Base-by-base conservation (phyloP, 2,113 vertebrate genomes). In the Talpa occidentalis region DNA sequence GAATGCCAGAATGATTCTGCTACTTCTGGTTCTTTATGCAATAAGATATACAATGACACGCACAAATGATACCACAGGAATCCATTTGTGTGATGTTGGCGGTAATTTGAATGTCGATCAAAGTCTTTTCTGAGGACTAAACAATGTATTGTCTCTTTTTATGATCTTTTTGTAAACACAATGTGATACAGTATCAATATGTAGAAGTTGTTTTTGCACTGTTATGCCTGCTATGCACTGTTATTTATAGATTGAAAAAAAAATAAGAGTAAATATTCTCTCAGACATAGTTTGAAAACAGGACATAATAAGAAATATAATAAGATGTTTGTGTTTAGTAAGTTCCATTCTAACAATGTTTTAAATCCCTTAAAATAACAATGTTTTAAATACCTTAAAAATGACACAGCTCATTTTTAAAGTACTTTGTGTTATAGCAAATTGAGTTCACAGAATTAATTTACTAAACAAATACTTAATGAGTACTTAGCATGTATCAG, bases 91-190 rank as follows among this genome's bases (percentile, higher is more conserved):
- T 74, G 37, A 82, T 56, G 92, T 89, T 73, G 89, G 40, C 21
- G 88, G 12, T 59, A 32, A 91, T 76, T 54, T 59, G 1, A 94
- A 82, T 76, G 82, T 90, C 66, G 92, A 3, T 56, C 11, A 44
- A 37, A 37, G 16, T 37, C 19, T 64, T 88, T 67, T 79, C 47
- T 7, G 92, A 96, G 83, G 30, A 42, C 26, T 97, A 26, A 96
- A 94, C 88, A 95, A 93, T 2, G 28, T 28, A 76, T 37, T 90
- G 32, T 83, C 42, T 76, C 59, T 30, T 93, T 93, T 87, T 26
- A 85, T 74, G 56, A 91, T 12, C 54, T 94, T 59, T 85, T 52
- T 42, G 28, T 49, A 94, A 96, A 93, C 9, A 49, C 10, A 95
- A 42, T 88, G 19, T 14, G 15, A 76, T 87, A 72, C 3, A 60